These are phyloP conservation scores for Bubalus kerabau DNA, from an alignment of 2,113 vertebrate genomes.

Conservation along the genomic window DNA sequence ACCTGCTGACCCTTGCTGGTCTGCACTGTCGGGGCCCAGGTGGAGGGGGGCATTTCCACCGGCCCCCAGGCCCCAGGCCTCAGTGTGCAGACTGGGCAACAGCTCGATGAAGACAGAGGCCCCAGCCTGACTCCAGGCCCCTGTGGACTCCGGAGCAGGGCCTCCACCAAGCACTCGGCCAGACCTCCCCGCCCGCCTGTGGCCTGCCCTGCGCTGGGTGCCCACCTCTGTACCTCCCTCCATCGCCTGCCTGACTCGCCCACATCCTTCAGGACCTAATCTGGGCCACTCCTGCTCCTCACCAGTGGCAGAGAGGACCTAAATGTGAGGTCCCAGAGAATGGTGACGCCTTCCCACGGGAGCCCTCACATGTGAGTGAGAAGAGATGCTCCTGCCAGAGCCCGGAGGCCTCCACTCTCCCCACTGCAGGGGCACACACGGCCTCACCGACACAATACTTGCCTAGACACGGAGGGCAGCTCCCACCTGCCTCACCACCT, in stretches of 20 bases:
- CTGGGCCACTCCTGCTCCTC: neutral
- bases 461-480: neutral
- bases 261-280: neutral
- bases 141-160: neutral
- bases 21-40: neutral
- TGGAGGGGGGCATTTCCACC: fast-evolving
- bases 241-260: neutral
- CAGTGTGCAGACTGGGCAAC: fast-evolving
- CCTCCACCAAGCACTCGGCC: neutral
- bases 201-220: fast-evolving
- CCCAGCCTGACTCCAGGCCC: neutral
- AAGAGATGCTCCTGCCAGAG: neutral
- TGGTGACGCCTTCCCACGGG: fast-evolving
- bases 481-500: fast-evolving
- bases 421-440: fast-evolving
- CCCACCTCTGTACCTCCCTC: neutral
- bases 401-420: neutral
- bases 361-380: neutral
- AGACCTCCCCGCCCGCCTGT: fast-evolving
- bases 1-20: neutral
- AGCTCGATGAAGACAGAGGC: neutral
- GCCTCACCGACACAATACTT: fast-evolving
- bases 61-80: neutral
- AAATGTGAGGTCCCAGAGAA: neutral
- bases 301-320: neutral